Base-by-base conservation (phyloP, 2,113 vertebrate genomes). In the Crocuta crocuta region DNA sequence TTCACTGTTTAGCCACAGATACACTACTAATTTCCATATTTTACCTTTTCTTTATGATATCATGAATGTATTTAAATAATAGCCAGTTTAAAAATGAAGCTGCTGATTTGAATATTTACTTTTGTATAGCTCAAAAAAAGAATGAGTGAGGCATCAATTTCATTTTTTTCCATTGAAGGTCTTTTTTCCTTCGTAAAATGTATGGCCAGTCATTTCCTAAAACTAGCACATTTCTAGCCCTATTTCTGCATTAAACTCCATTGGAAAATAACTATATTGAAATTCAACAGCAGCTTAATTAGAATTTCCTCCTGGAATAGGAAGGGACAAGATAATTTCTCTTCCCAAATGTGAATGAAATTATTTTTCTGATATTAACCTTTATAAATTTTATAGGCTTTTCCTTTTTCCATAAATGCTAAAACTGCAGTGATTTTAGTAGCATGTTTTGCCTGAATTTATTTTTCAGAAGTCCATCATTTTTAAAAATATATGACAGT, bases 381-480 rank as follows among this genome's bases (percentile, higher is more conserved):
- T 91, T 45, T 15, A 17, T 88, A 82, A 13, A 81, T 71, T 74
- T 68, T 76, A 93, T 24, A 85, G 61, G 13, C 24, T 78, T 93
- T 87, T 93, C 31, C 50, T 91, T 97, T 81, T 43, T 16, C 48
- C 21, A 76, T 85, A 9, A 73, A 92, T 73, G 24, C 48, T 85
- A 48, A 82, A 94, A 92, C 55, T 58, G 9, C 24, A 94, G 26
- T 74, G 15, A 89, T 95, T 89, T 85, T 70, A 71, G 31, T 28
- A 95, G 73, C 26, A n/a, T 19, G 19, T 81, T 96, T 95, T 86
- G 23, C 50, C 83, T 85, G 24, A 3, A 74, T 95, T 95, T 92
- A 90, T 76, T 96, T 92, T 92, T 76, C 58, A 88, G 23, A 91
- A 98, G 10, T 96, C 45, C 19, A 3, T 45, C 90, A 92, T 95